Evolutionary conservation across 2,888 invertebrate species (phyloP).

Genomic region (Melolontha melolontha): DNA sequence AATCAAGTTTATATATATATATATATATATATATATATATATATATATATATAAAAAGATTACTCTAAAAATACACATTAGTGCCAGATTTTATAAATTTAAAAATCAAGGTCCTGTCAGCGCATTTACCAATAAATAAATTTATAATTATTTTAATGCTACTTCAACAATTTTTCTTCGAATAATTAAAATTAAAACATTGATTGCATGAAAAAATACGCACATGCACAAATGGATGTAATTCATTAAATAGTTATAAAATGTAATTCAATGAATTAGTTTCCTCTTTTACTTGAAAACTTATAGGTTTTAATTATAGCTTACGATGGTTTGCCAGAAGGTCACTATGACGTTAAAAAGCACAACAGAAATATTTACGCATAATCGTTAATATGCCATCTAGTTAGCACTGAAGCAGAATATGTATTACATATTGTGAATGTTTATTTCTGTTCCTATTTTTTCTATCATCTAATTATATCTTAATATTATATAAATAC

Average conservation of each 20-base stretch:
- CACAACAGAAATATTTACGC: conserved; percentile 10
- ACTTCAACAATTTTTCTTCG: too few relatives aligned
- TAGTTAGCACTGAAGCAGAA: not conserved
- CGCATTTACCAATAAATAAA: not conserved
- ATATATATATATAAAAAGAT: not conserved
- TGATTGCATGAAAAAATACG: too few relatives aligned
- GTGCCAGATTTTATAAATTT: not conserved
- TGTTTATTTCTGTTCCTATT: not conserved
- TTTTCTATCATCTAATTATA: conserved; percentile 1
- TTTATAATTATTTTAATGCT: too few relatives aligned
- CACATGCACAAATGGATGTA: not conserved
- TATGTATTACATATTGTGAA: not conserved
- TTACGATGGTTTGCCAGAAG: conserved; percentile 32
- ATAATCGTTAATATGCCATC: conserved; percentile 1
- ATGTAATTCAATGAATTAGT: not conserved
- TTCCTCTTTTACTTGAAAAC: conserved; percentile 22
- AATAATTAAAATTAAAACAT: not conserved
- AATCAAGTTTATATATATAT: conserved; percentile 2
- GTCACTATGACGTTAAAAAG: conserved; percentile 28
- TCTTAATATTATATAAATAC: conserved; percentile 17
- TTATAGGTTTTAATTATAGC: conserved; percentile 33
- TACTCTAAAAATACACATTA: not conserved
- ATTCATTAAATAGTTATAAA: not conserved
- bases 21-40: not conserved
- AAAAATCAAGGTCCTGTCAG: not conserved